Evolutionary conservation across 2,113 vertebrate genomes (phyloP).

Genomic region (Muntiacus reevesi): DNA sequence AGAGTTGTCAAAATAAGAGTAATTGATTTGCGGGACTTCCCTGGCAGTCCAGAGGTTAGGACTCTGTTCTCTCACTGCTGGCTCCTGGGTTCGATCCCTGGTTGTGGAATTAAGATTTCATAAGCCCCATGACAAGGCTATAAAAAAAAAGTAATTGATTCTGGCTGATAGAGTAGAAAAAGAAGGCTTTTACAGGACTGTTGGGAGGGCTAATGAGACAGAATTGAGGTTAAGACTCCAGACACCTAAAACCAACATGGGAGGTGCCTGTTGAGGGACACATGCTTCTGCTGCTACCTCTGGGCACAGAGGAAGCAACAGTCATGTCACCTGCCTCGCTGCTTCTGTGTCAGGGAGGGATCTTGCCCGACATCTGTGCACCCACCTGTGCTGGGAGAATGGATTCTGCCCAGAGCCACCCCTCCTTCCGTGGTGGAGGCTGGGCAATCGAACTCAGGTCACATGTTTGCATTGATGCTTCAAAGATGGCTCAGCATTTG

Average conservation of each 20-base stretch:
- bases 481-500: background rate
- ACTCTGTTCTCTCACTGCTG: background rate
- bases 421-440: background rate
- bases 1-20: background rate
- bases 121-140: background rate
- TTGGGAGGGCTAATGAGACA: background rate
- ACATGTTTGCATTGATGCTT: background rate
- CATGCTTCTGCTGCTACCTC: background rate
- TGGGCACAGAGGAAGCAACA: background rate
- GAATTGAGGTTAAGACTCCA: too few species aligned
- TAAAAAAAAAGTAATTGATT: background rate
- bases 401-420: background rate
- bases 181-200: background rate
- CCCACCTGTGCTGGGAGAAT: background rate
- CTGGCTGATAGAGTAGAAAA: background rate
- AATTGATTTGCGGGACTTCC: background rate
- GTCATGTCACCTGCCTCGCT: fast-evolving
- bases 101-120: background rate
- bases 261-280: too few species aligned
- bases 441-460: background rate
- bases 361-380: background rate
- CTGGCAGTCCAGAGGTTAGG: background rate
- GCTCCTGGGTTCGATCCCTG: background rate
- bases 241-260: background rate
- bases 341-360: background rate